A percentile compares a stretch with the other conserved stretches of the same genome.
Evolutionary conservation across 1,140 invertebrate species (phyloP).

Genomic region (Bombus balteatus): DNA sequence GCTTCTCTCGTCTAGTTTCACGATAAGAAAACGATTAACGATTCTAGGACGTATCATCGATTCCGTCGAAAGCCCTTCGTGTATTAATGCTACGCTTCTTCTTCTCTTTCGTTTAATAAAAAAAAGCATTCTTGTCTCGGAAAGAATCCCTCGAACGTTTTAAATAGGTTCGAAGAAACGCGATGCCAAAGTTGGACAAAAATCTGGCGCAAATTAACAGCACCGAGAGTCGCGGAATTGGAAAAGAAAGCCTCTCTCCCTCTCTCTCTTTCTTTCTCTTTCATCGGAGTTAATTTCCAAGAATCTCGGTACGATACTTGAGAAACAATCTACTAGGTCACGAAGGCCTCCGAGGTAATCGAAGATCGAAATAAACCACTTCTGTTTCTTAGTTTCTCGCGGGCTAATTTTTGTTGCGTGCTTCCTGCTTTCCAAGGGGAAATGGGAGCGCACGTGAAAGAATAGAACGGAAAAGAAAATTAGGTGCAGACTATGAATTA

Average conservation of each 20-base stretch:
- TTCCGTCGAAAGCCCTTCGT: neutral
- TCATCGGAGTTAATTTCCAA: neutral
- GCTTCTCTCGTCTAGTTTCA: neutral
- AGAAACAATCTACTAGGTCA: constrained; percentile 22
- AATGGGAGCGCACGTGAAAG: neutral
- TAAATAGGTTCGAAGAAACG: neutral
- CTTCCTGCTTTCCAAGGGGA: neutral
- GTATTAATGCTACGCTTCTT: neutral
- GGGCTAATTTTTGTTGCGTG: no score
- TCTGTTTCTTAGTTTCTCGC: no score
- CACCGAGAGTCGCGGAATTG: neutral
- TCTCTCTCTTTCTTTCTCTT: no score
- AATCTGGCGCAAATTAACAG: neutral
- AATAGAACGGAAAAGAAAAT: neutral
- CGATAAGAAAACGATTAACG: constrained; percentile 24
- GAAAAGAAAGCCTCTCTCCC: neutral
- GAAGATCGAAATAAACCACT: neutral
- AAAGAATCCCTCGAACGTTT: neutral
- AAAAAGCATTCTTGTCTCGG: neutral
- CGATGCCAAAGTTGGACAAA: neutral
- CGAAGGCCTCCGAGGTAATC: neutral
- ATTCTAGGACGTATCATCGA: neutral
- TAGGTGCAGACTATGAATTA: no score
- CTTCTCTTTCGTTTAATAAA: no score
- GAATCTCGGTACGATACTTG: constrained; percentile 18